Evolutionary conservation across 2,113 vertebrate genomes (phyloP).

Genomic region (cat (Felis catus)): F.catus_Fca126_mat1.0 CM031418.1:72357001-72357500

Average conservation of each 20-base stretch:
- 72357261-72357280: not conserved
- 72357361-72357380: not conserved
- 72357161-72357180: not conserved
- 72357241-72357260: not conserved
- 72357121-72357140: not conserved
- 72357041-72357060: not conserved
- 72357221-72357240: not conserved
- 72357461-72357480: too few relatives aligned
- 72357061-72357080: not conserved
- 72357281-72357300: not conserved
- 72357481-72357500: too few relatives aligned
- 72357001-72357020: slow-evolving; percentile 29
- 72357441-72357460: too few relatives aligned
- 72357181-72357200: not conserved
- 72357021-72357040: not conserved
- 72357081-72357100: slow-evolving; percentile 42
- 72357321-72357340: not conserved
- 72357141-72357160: not conserved
- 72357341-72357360: not conserved
- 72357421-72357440: too few relatives aligned
- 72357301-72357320: not conserved
- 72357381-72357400: not conserved
- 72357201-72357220: not conserved
- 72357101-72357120: not conserved
- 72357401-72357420: too few relatives aligned